Evolutionary conservation across 2,888 invertebrate genomes (phyloP).

Genomic region (Julus scandinavius): DNA sequence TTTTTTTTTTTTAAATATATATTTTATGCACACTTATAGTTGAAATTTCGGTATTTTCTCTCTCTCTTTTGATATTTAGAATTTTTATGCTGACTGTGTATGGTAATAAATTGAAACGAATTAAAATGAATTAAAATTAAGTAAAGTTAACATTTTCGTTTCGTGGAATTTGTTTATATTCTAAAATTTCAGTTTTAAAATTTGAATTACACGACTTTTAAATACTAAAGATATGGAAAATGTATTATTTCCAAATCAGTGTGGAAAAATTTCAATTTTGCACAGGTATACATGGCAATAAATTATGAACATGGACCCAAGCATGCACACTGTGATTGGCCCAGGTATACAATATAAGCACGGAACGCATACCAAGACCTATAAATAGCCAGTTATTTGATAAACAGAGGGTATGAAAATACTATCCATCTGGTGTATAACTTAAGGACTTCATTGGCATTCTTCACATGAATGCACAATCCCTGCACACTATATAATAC

Average conservation of each 20-base stretch:
- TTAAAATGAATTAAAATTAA: not conserved
- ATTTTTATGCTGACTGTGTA: too few relatives aligned
- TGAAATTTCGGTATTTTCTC: too few relatives aligned
- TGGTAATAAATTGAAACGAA: too few relatives aligned
- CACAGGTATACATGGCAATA: too few relatives aligned
- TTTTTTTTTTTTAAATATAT: too few relatives aligned
- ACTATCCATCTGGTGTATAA: not conserved
- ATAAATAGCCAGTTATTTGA: not conserved
- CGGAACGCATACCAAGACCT: not conserved
- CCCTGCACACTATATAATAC: not conserved
- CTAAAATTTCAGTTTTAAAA: not conserved
- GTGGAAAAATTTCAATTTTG: not conserved
- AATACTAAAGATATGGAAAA: not conserved
- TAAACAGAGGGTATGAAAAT: not conserved
- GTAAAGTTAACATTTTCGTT: not conserved
- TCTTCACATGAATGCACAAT: not conserved
- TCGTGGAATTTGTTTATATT: not conserved
- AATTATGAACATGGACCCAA: not conserved
- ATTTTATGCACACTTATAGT: too few relatives aligned
- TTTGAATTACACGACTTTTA: too few relatives aligned
- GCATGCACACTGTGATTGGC: not conserved
- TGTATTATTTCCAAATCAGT: not conserved
- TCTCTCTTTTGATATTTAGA: too few relatives aligned
- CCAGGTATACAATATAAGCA: not conserved
- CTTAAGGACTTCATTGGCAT: not conserved